A percentile compares a stretch with the other conserved stretches of the same genome.
Evolutionary conservation across 1,140 invertebrate species (phyloP).

Genomic region (Ceratitis capitata): DNA sequence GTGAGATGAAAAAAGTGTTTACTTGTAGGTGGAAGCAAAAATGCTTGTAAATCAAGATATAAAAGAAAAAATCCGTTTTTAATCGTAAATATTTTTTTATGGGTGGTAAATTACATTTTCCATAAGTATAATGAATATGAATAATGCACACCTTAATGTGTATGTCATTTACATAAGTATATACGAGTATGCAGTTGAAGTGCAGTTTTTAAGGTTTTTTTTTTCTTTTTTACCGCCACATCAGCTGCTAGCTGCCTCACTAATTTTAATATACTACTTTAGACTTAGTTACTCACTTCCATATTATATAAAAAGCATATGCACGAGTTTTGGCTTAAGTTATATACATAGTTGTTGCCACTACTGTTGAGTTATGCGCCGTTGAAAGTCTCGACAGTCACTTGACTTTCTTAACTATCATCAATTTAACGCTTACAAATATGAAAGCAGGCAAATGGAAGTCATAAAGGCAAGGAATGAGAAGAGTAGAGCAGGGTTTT

Average conservation of each 20-base stretch:
- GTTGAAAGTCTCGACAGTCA: conserved; percentile 28
- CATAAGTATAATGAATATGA: too few species aligned
- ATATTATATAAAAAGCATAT: too few species aligned
- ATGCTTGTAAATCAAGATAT: too few species aligned
- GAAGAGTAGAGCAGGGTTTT: neutral
- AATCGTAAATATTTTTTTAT: too few species aligned
- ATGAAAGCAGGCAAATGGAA: neutral
- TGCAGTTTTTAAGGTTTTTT: too few species aligned
- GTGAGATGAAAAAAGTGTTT: too few species aligned
- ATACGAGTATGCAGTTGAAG: neutral
- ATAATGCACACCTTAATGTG: too few species aligned
- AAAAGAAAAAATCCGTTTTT: too few species aligned
- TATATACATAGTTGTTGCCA: neutral
- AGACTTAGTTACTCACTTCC: neutral
- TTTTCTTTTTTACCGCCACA: too few species aligned
- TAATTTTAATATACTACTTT: conserved; percentile 15
- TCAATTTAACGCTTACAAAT: conserved; percentile 39
- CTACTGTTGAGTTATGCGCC: conserved; percentile 3
- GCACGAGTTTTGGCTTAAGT: too few species aligned
- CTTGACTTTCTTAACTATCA: conserved; percentile 43
- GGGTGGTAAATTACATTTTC: too few species aligned
- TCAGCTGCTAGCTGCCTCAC: conserved; percentile 12
- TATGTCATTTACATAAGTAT: neutral
- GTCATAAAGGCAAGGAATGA: neutral
- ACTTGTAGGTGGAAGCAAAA: too few species aligned